Evolutionary conservation across 1,140 invertebrate species (phyloP), one percentile per base, ranked within the genome.

Genomic region (Cylas formicarius): DNA sequence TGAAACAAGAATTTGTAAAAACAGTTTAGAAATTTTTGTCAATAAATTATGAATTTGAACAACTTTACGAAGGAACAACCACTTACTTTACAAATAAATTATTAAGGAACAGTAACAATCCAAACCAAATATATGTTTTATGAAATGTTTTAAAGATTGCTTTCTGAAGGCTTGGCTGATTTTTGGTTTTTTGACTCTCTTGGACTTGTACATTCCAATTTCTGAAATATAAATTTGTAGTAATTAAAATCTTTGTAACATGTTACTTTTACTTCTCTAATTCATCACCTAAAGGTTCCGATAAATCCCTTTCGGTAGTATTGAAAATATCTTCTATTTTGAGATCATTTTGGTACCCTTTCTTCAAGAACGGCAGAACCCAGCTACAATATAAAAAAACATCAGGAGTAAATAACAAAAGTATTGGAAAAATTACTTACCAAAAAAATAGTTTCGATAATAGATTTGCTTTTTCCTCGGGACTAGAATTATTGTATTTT

Each of bases 241-340:
- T 29, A 76, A 63, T 61, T 80, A 77, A 8, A 26, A 26, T n/a
- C n/a, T n/a, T n/a, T n/a, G n/a, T 2, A 28, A 62, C 70, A 72
- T 77, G 59, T 81, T 35, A 28, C 4, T 34, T 22, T 68, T 69
- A 81, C 78, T 67, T 72, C 69, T 81, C 76, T 3, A 81, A 60
- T 32, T 66, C 67, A 54, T 79, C 68, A 11, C 75, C 77, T 9
- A 81, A 21, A 8, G 36, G 14, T 16, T 17, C 37, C 11, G 40
- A 43, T 22, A 38, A 14, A 45, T 50, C 42, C 9, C 20, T 14
- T 26, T 44, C 41, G 10, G 36, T 33, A 14, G 41, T 32, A 40
- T 44, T 72, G 55, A 76, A 82, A n/a, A 86, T 68, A 65, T 86
- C 82, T 22, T 72, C 64, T 26, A 77, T 63, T 61, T 80, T 77